Evolutionary conservation across 2,113 vertebrate genomes (phyloP), one percentile per base, ranked within the genome.

Genomic region (Oreochromis spilurus): DNA sequence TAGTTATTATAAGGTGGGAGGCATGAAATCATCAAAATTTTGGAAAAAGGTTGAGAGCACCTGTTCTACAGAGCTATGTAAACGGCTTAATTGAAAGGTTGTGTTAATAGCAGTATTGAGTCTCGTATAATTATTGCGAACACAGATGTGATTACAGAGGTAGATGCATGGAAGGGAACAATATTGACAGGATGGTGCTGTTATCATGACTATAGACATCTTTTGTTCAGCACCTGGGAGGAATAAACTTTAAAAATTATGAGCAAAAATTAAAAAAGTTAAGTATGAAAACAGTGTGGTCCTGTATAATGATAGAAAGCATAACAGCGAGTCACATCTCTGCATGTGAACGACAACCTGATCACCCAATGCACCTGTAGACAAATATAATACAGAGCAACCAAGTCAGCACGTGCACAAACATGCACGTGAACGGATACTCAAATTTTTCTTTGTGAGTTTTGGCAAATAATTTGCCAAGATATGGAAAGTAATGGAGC

Each of bases 401-500:
- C 45, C 26, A 8, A 60, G 81, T 29, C 57, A n/a, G 34, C 5
- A 6, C 13, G 1, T 4, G 26, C 43, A 36, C 31, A 4, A 45
- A 54, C 57, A 19, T 3, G 45, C 62, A 86, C 2, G 26, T 31
- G 50, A 24, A 9, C 11, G 2, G 9, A 40, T 1, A 11, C 43
- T 89, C 9, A 40, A 16, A 77, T 82, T 89, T 79, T 87, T 81
- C 77, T 88, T 87, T 90, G 82, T 87, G 81, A 83, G 84, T 83
- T 88, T 89, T 86, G 80, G 72, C 55, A 16, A 89, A 92, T 90
- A 91, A 94, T 94, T 91, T 91, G 77, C 79, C 57, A 79, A 84
- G 90, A 90, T 93, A 88, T 91, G 87, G 90, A 92, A 85, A 88
- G 90, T 86, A 93, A 91, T 91, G 89, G 89, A 83, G 92, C 84